Evolutionary conservation across 2,113 vertebrate genomes (phyloP).

Genomic region (Grus americana): DNA sequence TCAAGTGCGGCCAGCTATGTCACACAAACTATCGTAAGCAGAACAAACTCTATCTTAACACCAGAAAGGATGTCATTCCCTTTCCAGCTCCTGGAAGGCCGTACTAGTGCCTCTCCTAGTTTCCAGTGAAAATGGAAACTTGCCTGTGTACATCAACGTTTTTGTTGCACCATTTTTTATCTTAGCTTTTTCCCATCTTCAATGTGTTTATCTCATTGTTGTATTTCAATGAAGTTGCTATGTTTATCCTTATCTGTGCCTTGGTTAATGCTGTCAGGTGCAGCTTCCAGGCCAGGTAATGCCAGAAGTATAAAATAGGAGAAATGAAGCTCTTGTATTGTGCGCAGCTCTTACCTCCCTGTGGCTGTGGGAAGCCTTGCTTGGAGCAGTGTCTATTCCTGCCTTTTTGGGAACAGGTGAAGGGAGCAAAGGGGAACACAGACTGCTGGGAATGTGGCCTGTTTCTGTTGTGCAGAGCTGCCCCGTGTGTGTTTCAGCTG

Average conservation of each 20-base stretch:
- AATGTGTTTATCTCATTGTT: neutral
- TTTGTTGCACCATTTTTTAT: neutral
- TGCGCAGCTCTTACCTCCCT: neutral
- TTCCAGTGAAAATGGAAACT: neutral
- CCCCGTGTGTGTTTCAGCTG: neutral
- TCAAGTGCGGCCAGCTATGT: neutral
- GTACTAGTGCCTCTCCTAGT: neutral
- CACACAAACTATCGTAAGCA: neutral
- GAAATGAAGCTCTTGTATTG: neutral
- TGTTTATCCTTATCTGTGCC: neutral
- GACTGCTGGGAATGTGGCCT: neutral
- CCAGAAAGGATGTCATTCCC: neutral
- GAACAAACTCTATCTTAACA: neutral
- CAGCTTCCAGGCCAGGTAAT: neutral
- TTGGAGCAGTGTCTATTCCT: neutral
- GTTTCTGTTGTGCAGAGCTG: neutral
- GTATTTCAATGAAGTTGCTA: neutral
- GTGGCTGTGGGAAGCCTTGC: neutral
- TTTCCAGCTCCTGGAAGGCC: neutral
- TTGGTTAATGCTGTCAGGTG: neutral
- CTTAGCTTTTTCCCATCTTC: neutral
- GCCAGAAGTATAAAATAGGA: neutral
- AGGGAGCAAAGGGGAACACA: neutral
- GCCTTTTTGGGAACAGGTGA: neutral
- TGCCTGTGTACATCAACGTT: neutral